These are phyloP conservation scores for Oreohelix idahoensis DNA, from an alignment of 1,140 invertebrate species.

Conservation along the genomic window DNA sequence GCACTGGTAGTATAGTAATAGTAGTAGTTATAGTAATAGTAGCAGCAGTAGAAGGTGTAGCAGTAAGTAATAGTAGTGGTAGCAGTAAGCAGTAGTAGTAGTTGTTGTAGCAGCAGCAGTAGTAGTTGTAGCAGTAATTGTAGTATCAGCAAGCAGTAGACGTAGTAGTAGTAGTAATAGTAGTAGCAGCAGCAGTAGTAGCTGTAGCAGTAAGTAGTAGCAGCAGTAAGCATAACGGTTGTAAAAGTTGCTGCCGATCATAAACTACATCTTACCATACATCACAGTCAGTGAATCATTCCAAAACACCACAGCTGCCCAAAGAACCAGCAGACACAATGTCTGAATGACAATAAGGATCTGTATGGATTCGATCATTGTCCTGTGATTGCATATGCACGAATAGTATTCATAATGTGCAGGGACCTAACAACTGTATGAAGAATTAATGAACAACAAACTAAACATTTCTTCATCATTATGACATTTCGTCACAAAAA, in stretches of 20 bases:
- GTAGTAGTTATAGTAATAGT: not conserved
- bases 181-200: not conserved
- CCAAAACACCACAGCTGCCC: not conserved
- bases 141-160: not conserved
- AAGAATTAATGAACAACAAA: too few relatives aligned
- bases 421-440: too few relatives aligned
- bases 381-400: not conserved
- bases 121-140: not conserved
- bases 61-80: not conserved
- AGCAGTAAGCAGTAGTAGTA: not conserved
- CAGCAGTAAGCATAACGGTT: too few relatives aligned
- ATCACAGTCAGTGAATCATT: not conserved
- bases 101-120: not conserved
- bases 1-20: not conserved
- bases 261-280: not conserved
- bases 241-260: too few relatives aligned
- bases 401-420: too few relatives aligned
- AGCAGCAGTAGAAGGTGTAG: not conserved
- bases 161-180: not conserved
- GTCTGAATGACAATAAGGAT: not conserved
- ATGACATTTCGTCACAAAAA: too few relatives aligned
- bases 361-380: not conserved
- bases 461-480: too few relatives aligned
- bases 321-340: not conserved
- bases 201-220: not conserved